Evolutionary conservation across 2,113 vertebrate species (phyloP).

Genomic region (Eupsittula cactorum): DNA sequence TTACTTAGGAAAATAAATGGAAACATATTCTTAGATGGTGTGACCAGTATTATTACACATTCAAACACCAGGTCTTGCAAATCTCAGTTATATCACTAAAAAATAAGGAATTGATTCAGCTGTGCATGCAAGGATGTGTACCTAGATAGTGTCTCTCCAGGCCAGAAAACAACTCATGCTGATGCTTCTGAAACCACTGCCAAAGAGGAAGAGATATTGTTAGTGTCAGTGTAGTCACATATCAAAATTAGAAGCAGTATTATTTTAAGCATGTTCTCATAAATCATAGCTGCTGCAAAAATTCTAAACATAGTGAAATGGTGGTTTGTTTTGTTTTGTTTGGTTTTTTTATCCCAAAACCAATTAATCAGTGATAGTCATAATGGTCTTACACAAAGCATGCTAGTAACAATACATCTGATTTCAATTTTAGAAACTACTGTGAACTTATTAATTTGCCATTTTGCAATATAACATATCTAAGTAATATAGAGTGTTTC

Average conservation of each 20-base stretch:
- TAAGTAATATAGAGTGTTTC: not conserved
- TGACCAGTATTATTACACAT: not conserved
- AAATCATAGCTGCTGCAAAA: not conserved
- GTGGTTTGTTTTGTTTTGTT: not conserved
- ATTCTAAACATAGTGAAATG: not conserved
- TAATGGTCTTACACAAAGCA: not conserved
- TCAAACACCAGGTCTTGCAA: not conserved
- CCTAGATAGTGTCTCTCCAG: not conserved
- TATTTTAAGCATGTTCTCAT: not conserved
- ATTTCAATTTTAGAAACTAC: constrained; percentile 4
- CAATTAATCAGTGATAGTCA: not conserved
- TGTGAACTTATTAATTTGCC: not conserved
- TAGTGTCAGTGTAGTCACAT: not conserved
- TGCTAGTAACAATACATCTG: not conserved
- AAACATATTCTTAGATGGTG: not conserved
- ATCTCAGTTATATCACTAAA: not conserved
- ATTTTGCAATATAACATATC: not conserved
- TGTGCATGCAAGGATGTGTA: not conserved
- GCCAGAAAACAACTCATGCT: not conserved
- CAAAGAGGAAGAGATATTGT: not conserved
- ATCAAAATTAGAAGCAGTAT: not conserved
- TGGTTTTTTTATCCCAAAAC: not conserved
- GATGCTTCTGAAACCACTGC: not conserved
- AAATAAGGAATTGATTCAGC: not conserved
- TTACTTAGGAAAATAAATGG: constrained; percentile 21